These are phyloP conservation scores for Cnemophilus loriae DNA, from an alignment of 2,113 vertebrate genomes.

Conservation along the genomic window DNA sequence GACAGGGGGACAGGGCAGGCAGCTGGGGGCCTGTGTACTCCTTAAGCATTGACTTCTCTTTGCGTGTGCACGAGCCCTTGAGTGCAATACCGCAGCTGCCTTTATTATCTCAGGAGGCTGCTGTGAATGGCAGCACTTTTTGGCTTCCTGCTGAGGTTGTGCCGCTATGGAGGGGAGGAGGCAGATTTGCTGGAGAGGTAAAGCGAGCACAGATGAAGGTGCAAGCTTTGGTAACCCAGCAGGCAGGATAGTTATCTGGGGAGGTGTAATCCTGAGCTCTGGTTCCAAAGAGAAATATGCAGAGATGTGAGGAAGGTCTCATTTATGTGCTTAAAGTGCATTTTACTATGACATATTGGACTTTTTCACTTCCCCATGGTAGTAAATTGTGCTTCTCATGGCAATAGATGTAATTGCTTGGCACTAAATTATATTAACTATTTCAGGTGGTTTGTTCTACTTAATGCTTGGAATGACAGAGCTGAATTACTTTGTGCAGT, in stretches of 20 bases:
- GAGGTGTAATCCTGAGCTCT: not conserved
- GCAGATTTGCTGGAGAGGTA: not conserved
- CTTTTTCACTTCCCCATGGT: not conserved
- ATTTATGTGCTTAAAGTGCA: conserved; percentile 1
- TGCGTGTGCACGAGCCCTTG: rapidly evolving
- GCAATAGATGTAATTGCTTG: conserved; percentile 28
- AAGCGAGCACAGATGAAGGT: not conserved
- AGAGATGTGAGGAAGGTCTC: not conserved
- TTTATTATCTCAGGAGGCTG: not conserved
- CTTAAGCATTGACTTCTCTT: not conserved
- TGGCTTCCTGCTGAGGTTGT: not conserved
- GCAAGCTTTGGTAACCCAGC: not conserved
- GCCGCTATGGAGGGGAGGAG: rapidly evolving
- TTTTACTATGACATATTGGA: not conserved
- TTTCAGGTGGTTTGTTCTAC: conserved; percentile 2
- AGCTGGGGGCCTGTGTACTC: rapidly evolving
- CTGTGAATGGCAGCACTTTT: not conserved
- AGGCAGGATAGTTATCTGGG: not conserved
- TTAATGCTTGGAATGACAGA: not conserved
- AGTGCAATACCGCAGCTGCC: rapidly evolving
- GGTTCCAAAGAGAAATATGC: not conserved
- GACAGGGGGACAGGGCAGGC: not conserved
- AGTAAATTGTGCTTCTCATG: not conserved
- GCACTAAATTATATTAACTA: not conserved
- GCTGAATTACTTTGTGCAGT: not conserved